Evolutionary conservation across 2,113 vertebrate genomes (phyloP).

Genomic region (Ia io): DNA sequence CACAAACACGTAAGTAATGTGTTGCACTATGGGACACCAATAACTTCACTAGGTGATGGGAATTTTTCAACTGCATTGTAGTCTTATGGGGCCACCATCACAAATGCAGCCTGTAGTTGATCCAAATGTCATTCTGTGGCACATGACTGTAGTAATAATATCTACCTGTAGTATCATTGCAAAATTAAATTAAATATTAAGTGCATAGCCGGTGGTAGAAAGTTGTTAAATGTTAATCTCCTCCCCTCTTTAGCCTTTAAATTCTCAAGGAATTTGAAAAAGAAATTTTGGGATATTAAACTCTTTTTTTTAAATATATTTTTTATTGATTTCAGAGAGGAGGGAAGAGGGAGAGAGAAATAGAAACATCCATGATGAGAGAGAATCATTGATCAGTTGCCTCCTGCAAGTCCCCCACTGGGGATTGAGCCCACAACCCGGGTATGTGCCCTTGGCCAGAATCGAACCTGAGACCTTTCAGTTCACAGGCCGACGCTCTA

Average conservation of each 20-base stretch:
- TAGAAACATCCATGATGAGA: no score
- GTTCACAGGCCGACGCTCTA: no score
- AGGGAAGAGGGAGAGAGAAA: no score
- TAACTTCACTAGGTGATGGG: neutral
- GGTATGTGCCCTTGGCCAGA: no score
- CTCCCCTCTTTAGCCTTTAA: neutral
- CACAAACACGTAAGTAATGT: neutral
- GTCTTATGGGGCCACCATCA: neutral
- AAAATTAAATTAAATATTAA: neutral
- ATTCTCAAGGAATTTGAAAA: neutral
- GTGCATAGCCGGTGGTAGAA: rapidly evolving
- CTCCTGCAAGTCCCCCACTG: no score
- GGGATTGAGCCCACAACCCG: no score
- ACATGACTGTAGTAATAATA: neutral
- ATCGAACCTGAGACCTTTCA: no score
- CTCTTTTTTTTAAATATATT: neutral
- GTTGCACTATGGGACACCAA: neutral
- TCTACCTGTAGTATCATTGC: neutral
- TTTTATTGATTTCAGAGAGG: no score
- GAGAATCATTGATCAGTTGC: no score
- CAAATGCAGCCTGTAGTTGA: neutral
- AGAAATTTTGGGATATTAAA: neutral
- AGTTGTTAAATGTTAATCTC: neutral
- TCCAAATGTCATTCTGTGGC: neutral
- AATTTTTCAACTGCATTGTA: neutral